Conservation (phyloP, 2,888 invertebrate species). For the Microctonus aethiopoides region DNA sequence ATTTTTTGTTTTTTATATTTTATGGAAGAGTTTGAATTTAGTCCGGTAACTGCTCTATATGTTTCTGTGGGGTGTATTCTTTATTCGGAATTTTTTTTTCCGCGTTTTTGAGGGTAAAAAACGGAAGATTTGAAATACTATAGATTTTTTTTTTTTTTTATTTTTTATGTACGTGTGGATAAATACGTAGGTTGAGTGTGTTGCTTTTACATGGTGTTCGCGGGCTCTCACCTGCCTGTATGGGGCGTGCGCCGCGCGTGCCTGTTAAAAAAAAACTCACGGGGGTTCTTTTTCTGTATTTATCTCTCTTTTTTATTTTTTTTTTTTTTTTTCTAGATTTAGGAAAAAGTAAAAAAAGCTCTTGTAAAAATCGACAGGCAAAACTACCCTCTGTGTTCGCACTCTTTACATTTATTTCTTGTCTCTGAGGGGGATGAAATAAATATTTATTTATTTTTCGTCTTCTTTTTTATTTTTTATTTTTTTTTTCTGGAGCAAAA, state of each 20-base stretch:
- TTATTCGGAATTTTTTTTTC: slow-evolving; percentile 4
- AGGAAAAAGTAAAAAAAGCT: slow-evolving; percentile 21
- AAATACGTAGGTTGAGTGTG: neutral
- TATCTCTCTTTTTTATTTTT: neutral
- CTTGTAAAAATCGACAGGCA: neutral
- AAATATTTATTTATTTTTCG: neutral
- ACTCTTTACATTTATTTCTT: slow-evolving; percentile 25
- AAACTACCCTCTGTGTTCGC: slow-evolving; percentile 5
- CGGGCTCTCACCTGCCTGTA: slow-evolving; percentile 43
- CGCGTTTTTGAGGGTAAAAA: slow-evolving; percentile 13
- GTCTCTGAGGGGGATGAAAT: neutral
- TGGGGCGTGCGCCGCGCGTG: slow-evolving; percentile 44
- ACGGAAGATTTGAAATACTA: neutral
- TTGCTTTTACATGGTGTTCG: neutral
- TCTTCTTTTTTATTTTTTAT: neutral
- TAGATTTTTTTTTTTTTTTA: neutral
- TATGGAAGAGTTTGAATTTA: neutral
- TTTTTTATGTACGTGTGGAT: too few species aligned
- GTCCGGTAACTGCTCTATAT: neutral
- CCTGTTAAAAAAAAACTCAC: slow-evolving; percentile 36
- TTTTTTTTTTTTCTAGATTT: slow-evolving; percentile 25
- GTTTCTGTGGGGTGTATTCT: neutral
- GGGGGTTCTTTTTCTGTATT: slow-evolving; percentile 33
- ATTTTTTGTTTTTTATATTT: too few species aligned
- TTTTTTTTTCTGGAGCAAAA: neutral